A percentile compares a stretch with the other conserved stretches of the same genome.
These are phyloP conservation scores for Danio choprae DNA, from an alignment of 2,797 vertebrate species.

Conservation along the genomic window DNA sequence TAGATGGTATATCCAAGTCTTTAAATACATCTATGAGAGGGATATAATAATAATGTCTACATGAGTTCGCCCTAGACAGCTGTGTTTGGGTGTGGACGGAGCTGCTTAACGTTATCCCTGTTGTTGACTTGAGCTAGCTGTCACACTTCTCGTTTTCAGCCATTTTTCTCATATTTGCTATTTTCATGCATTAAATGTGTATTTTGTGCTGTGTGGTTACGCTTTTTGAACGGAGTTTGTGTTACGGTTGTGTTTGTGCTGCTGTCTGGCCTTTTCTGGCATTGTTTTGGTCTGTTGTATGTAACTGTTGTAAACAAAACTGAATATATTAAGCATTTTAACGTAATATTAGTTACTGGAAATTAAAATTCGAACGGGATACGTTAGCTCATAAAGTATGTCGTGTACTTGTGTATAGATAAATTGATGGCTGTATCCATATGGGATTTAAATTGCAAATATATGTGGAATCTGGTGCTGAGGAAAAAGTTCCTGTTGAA, in stretches of 20 bases:
- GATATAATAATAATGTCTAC: neutral
- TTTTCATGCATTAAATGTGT: neutral
- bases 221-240: neutral
- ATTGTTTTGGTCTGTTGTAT: neutral
- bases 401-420: neutral
- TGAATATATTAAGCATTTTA: neutral
- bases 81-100: conserved; percentile 47
- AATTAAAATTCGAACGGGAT: neutral
- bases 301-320: neutral
- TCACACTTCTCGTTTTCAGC: conserved; percentile 16
- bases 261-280: neutral
- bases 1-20: neutral
- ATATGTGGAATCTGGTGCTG: neutral
- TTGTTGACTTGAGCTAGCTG: conserved; percentile 6
- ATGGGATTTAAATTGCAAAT: neutral
- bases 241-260: neutral
- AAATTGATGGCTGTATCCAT: neutral
- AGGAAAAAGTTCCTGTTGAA: neutral
- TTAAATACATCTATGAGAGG: neutral
- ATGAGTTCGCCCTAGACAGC: neutral
- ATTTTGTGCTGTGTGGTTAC: neutral
- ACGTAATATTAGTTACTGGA: neutral
- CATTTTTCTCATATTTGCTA: neutral
- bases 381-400: neutral
- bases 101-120: conserved; percentile 7